A percentile compares a stretch with the other conserved stretches of the same genome.
phyloP scores from a whole-genome alignment of 2,113 vertebrate species.

The Pluvianellus socialis region DNA sequence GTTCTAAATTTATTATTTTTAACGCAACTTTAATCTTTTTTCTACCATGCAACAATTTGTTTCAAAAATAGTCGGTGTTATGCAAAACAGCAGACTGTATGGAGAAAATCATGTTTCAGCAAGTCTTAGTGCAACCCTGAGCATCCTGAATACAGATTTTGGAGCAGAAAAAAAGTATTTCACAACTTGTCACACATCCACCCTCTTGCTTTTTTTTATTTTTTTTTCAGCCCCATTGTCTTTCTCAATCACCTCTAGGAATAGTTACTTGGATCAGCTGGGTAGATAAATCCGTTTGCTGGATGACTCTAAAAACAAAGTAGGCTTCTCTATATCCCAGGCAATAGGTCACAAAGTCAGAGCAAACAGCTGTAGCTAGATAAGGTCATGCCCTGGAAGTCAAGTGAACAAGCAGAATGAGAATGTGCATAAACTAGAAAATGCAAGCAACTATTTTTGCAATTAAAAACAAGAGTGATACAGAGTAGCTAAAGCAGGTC shows the following conservation, averaged over 20 bases:
- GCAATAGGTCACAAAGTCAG: neutral
- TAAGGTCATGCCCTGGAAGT: neutral
- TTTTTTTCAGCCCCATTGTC: neutral
- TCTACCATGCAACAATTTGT: neutral
- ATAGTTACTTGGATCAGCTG: neutral
- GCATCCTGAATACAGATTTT: neutral
- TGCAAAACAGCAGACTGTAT: neutral
- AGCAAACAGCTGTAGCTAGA: neutral
- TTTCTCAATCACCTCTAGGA: neutral
- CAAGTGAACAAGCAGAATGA: neutral
- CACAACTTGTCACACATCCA: neutral
- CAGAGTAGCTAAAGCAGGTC: neutral
- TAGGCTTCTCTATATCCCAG: neutral
- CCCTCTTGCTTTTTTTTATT: neutral
- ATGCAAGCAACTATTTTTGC: neutral
- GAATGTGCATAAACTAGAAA: neutral
- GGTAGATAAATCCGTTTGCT: neutral
- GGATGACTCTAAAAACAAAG: neutral
- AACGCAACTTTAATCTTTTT: neutral
- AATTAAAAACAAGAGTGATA: neutral
- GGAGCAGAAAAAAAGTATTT: neutral
- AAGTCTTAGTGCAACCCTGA: neutral
- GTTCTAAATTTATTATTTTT: neutral
- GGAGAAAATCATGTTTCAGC: neutral
- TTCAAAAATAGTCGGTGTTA: neutral